Conservation (phyloP, 2,797 vertebrate species). For the Pseudochirops cupreus region DNA sequence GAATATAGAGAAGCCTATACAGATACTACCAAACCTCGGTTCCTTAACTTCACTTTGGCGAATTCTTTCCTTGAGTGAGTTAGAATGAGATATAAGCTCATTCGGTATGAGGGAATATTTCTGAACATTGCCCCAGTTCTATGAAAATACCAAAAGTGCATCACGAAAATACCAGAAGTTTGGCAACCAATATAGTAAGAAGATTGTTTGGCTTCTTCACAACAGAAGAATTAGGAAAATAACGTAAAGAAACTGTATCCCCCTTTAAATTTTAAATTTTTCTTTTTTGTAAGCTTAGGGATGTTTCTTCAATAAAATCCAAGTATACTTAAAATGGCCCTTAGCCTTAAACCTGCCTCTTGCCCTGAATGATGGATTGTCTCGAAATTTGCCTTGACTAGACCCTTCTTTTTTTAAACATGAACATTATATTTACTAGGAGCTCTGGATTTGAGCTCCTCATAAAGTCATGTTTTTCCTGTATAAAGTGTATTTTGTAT, state of each 20-base stretch:
- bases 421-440: background rate
- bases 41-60: background rate
- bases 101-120: constrained; percentile 62
- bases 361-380: background rate
- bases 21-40: background rate
- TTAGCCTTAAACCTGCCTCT: background rate
- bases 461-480: background rate
- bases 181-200: background rate
- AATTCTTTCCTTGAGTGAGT: constrained; percentile 52
- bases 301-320: background rate
- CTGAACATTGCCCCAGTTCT: constrained; percentile 35
- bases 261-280: background rate
- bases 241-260: background rate
- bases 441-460: background rate
- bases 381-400: background rate
- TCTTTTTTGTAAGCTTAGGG: background rate
- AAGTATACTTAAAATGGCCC: background rate
- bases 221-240: background rate
- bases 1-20: background rate
- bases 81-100: constrained; percentile 45
- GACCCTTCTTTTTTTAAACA: background rate
- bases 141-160: background rate
- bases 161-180: background rate
- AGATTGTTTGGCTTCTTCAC: background rate
- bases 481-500: background rate